phyloP scores from a whole-genome alignment of 2,888 invertebrate genomes.

The Diarsia dahlii region DNA sequence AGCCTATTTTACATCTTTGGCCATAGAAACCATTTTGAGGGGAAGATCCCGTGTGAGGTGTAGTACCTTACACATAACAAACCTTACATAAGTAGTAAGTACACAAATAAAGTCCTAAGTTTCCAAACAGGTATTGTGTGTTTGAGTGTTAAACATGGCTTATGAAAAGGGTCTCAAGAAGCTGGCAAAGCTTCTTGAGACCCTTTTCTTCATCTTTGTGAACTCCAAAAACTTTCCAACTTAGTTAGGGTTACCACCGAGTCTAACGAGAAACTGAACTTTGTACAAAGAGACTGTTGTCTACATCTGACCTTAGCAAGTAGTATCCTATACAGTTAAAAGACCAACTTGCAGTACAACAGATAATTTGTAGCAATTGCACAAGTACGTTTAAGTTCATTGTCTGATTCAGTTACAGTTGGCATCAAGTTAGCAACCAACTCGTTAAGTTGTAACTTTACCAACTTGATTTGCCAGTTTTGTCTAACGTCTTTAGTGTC shows the following conservation, averaged over 20 bases:
- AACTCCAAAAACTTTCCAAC: constrained; percentile 19
- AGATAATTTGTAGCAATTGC: constrained; percentile 30
- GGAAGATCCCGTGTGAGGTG: background rate
- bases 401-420: constrained; percentile 57
- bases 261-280: background rate
- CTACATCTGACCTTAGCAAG: background rate
- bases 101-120: constrained; percentile 16
- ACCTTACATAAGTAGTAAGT: background rate
- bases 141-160: constrained; percentile 27
- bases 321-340: background rate
- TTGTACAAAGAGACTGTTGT: constrained; percentile 10
- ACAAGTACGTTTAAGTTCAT: constrained; percentile 40
- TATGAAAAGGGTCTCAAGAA: constrained; percentile 26
- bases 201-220: constrained; percentile 11
- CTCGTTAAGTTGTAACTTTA: constrained; percentile 70
- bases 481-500: constrained; percentile 60
- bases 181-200: too few species aligned
- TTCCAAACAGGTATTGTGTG: constrained; percentile 6
- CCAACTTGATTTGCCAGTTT: constrained; percentile 71
- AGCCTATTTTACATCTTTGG: constrained; percentile 20
- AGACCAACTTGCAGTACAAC: constrained; percentile 4
- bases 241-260: constrained; percentile 23
- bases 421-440: constrained; percentile 69
- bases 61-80: background rate
- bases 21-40: background rate